These are phyloP conservation scores for Pterois miles DNA, from an alignment of 2,797 vertebrate genomes.

Conservation along the genomic window DNA sequence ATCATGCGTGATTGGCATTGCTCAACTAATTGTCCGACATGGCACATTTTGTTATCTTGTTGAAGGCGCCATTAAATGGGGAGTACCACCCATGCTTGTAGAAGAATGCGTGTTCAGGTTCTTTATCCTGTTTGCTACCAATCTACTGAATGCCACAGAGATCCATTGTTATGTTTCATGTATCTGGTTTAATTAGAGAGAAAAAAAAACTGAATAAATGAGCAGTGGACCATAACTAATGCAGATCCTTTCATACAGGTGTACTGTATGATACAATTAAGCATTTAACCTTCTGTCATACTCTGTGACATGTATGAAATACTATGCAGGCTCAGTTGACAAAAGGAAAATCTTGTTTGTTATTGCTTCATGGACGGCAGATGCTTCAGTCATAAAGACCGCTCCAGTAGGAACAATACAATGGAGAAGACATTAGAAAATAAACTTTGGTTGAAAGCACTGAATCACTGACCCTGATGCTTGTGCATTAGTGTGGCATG, in stretches of 20 bases:
- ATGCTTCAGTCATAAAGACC: not conserved
- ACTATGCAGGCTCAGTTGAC: not conserved
- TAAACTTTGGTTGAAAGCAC: not conserved
- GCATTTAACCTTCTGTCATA: not conserved
- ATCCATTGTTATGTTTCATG: not conserved
- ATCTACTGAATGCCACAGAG: not conserved
- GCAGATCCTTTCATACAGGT: not conserved
- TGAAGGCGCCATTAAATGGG: slow-evolving; percentile 1
- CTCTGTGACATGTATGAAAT: not conserved
- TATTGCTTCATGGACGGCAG: not conserved
- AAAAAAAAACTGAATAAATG: not conserved
- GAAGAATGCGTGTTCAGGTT: not conserved
- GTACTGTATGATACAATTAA: not conserved
- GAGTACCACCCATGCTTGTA: not conserved
- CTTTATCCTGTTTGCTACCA: slow-evolving; percentile 11
- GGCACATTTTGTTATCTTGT: not conserved
- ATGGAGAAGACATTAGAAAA: slow-evolving; percentile 14
- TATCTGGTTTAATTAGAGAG: not conserved
- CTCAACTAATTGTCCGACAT: not conserved
- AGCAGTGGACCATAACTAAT: not conserved
- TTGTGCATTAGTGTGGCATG: slow-evolving; percentile 6
- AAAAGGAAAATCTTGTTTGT: not conserved
- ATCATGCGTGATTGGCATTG: not conserved
- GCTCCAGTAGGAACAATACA: not conserved
- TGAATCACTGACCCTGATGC: slow-evolving; percentile 5